Evolutionary conservation across 2,888 invertebrate species (phyloP).

Genomic region (Hypomecis atomaria): DNA sequence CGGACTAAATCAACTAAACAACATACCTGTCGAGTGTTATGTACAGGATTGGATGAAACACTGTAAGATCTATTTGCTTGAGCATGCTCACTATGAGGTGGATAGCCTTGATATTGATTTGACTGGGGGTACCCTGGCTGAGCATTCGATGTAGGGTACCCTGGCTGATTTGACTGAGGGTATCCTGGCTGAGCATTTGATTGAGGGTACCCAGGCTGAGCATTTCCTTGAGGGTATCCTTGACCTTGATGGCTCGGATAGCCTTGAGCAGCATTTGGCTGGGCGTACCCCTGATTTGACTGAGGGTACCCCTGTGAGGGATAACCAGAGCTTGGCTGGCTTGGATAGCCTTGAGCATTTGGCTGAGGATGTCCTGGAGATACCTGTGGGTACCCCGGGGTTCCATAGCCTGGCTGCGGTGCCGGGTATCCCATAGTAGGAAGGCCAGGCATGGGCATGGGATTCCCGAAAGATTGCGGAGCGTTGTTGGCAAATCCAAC

Average conservation of each 20-base stretch:
- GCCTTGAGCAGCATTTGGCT: slow-evolving; percentile 47
- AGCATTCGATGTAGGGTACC: slow-evolving; percentile 32
- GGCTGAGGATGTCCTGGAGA: slow-evolving; percentile 68
- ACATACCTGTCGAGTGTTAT: slow-evolving; percentile 67
- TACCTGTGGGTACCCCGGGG: slow-evolving; percentile 57
- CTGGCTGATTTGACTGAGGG: slow-evolving; percentile 35
- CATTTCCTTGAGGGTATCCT: slow-evolving; percentile 50
- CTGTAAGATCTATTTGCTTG: slow-evolving; percentile 61
- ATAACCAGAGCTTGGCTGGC: slow-evolving; percentile 51
- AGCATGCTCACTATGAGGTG: slow-evolving; percentile 51
- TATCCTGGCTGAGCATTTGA: slow-evolving; percentile 43
- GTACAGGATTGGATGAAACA: slow-evolving; percentile 58
- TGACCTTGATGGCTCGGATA: slow-evolving; percentile 46
- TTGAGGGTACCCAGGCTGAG: slow-evolving; percentile 45
- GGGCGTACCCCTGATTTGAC: slow-evolving; percentile 55
- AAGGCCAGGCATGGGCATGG: slow-evolving; percentile 77
- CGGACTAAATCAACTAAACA: slow-evolving; percentile 41
- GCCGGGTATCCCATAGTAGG: slow-evolving; percentile 73
- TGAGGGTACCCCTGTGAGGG: slow-evolving; percentile 56
- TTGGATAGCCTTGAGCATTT: slow-evolving; percentile 47
- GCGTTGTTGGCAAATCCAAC: slow-evolving; percentile 78
- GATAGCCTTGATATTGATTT: slow-evolving; percentile 65
- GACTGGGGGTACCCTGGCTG: slow-evolving; percentile 53
- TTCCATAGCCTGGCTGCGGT: slow-evolving; percentile 15
- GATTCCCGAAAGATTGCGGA: slow-evolving; percentile 81